A percentile compares a stretch with the other conserved stretches of the same genome.
Conservation (phyloP, 2,113 vertebrate species). For the Strix uralensis region DNA sequence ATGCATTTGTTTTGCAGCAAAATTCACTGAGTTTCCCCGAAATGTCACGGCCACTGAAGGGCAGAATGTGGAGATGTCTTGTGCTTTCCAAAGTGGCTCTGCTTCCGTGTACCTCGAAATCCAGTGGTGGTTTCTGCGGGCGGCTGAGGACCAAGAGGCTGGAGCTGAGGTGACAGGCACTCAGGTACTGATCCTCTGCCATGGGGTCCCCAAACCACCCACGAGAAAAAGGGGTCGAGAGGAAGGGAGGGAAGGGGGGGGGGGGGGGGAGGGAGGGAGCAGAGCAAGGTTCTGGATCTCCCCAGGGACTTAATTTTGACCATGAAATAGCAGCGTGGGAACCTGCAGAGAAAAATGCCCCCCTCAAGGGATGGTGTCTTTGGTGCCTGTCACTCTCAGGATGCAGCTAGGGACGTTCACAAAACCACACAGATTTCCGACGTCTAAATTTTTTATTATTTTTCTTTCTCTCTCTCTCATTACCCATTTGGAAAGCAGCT, state of each 20-base stretch:
- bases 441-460: background rate
- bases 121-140: slow-evolving; percentile 95
- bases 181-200: slow-evolving; percentile 74
- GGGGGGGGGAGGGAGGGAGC: rapidly evolving
- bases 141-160: slow-evolving; percentile 79
- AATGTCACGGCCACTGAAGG: slow-evolving; percentile 92
- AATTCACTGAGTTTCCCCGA: slow-evolving; percentile 91
- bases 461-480: background rate
- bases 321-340: background rate
- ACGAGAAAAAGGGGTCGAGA: too few species aligned
- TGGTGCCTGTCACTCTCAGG: background rate
- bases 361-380: background rate
- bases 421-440: background rate
- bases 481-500: background rate
- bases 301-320: background rate
- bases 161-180: slow-evolving; percentile 79
- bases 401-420: background rate
- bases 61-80: slow-evolving; percentile 96
- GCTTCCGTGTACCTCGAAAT: slow-evolving; percentile 93
- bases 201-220: background rate
- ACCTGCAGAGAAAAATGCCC: background rate
- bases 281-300: background rate
- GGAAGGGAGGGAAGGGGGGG: background rate
- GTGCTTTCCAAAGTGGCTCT: slow-evolving; percentile 92
- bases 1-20: slow-evolving; percentile 81